These are phyloP conservation scores for Bedellia somnulentella DNA, from an alignment of 2,888 invertebrate genomes.

Conservation along the genomic window DNA sequence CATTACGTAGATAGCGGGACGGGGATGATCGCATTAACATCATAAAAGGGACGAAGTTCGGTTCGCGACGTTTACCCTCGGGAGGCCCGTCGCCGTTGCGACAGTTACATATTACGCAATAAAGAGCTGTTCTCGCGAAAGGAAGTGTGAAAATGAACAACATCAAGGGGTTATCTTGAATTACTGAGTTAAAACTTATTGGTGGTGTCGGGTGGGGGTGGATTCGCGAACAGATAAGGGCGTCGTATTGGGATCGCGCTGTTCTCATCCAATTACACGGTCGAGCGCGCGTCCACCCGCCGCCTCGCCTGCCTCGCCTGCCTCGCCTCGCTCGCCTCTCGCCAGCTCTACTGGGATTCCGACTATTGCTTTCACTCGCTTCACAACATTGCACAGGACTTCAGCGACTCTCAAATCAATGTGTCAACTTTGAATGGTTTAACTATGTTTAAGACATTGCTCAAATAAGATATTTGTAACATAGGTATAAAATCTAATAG, in stretches of 20 bases:
- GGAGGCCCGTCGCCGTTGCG: conserved; percentile 50
- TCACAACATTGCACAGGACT: too few species aligned
- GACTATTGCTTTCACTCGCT: conserved; percentile 41
- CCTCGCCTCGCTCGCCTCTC: conserved; percentile 32
- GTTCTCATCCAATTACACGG: conserved; percentile 63
- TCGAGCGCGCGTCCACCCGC: conserved; percentile 55
- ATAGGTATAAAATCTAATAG: background rate
- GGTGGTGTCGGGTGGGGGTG: conserved; percentile 28
- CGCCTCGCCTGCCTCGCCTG: too few species aligned
- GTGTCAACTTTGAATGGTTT: too few species aligned
- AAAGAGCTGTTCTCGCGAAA: conserved; percentile 62
- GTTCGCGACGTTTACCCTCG: conserved; percentile 35
- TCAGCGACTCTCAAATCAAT: too few species aligned
- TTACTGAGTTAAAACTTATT: conserved; percentile 62
- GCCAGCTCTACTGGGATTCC: conserved; percentile 29
- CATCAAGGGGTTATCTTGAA: conserved; percentile 62
- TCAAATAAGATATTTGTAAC: background rate
- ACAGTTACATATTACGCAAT: conserved; percentile 61
- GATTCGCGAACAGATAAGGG: conserved; percentile 61
- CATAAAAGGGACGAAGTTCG: conserved; percentile 53
- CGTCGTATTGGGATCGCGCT: conserved; percentile 59
- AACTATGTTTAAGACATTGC: too few species aligned
- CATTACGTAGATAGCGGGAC: conserved; percentile 54
- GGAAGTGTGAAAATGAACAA: conserved; percentile 63
- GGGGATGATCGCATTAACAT: conserved; percentile 56